Base-by-base conservation (phyloP, 2,113 vertebrate genomes). In the Podarcis cretensis region DNA sequence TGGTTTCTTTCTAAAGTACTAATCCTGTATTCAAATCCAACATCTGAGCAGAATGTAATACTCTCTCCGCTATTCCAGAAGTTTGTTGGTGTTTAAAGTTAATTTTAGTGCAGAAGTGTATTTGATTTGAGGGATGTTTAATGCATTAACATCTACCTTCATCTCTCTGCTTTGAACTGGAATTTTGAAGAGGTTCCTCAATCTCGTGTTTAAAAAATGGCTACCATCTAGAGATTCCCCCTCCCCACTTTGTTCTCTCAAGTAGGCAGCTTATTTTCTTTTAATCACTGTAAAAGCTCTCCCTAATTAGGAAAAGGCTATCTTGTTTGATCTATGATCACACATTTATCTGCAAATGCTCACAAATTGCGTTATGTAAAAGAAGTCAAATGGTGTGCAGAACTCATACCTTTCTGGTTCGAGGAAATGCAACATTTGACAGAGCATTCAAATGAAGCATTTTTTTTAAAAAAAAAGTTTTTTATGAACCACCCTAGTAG, bases 271-370 rank as follows among this genome's bases (percentile, higher is more conserved):
- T 78, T 6, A n/a, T 14, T 82, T 40, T 74, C 75, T 23, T 71
- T 77, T 83, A 79, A 85, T 69, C 40, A 20, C 18, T 86, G 59
- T 57, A 80, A 54, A 40, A 84, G 27, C 3, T 59, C 5, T 78
- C 76, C 83, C 57, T 86, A 86, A 85, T 86, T 5, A 48, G 82
- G 1, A n/a, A 63, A 18, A 40, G 30, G 13, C 14, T 23, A 74
- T 74, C 48, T 20, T 63, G 66, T 85, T 80, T 89, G 76, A 89
- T 74, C 68, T 63, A 37, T 35, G 83, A 48, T 84, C 82, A 80
- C 8, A 84, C 83, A 20, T 37, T 71, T 84, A n/a, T 57, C 63
- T n/a, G 40, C 57, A 68, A 68, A 68, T 83, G 27, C 43, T n/a
- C 54, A 20, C 88, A 74, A 40, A 25, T 18, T n/a, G 66, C 43